Conservation (phyloP, 2,888 invertebrate species). For the Eupithecia tripunctaria region DNA sequence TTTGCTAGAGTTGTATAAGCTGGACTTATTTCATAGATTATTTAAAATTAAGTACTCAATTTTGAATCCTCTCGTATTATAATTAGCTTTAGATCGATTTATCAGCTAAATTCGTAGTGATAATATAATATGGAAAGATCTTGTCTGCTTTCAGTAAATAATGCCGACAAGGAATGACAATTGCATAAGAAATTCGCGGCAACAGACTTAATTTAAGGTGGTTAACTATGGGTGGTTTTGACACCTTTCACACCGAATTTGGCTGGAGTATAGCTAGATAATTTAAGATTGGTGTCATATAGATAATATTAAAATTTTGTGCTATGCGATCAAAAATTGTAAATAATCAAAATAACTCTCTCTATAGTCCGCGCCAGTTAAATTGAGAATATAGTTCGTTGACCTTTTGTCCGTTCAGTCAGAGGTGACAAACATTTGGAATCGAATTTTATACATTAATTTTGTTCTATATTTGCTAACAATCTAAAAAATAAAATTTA, state of each 20-base stretch:
- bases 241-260: neutral
- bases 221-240: neutral
- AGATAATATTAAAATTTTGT: neutral
- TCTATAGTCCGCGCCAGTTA: too few relatives aligned
- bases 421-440: too few relatives aligned
- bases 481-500: too few relatives aligned
- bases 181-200: neutral
- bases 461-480: too few relatives aligned
- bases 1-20: conserved; percentile 10
- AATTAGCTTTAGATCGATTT: neutral
- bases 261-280: neutral
- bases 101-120: neutral
- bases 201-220: neutral
- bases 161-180: neutral
- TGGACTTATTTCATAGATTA: conserved; percentile 3
- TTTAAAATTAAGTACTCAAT: neutral
- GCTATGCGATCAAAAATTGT: neutral
- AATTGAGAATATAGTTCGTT: too few relatives aligned
- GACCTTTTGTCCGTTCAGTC: too few relatives aligned
- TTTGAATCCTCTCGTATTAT: neutral
- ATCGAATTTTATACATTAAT: too few relatives aligned
- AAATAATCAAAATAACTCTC: neutral
- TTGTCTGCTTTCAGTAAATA: neutral
- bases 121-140: too few relatives aligned
- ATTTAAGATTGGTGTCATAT: neutral